Conservation (phyloP, 23 tunicate species). For the Trididemnum miniatum region DNA sequence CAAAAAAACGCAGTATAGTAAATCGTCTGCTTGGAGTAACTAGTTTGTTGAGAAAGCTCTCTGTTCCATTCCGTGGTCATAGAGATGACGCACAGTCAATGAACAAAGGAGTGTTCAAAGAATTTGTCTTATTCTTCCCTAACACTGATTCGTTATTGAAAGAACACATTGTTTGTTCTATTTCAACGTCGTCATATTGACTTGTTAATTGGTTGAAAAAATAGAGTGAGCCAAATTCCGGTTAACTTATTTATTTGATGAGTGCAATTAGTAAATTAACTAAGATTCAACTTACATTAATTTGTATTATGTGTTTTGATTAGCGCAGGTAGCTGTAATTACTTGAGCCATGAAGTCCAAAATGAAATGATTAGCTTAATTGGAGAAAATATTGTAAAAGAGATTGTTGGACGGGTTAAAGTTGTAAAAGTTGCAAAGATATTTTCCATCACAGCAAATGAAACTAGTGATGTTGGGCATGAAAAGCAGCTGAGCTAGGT, state of each 20-base stretch:
- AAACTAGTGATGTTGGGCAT: neutral
- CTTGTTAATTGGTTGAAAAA: too few relatives aligned
- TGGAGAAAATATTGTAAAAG: neutral
- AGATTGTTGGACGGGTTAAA: neutral
- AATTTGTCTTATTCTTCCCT: neutral
- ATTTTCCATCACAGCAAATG: neutral
- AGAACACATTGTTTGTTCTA: neutral
- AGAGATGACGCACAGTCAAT: neutral
- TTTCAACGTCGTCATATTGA: neutral
- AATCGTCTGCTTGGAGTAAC: neutral
- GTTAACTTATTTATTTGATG: too few relatives aligned
- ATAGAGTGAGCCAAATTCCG: too few relatives aligned
- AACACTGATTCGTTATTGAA: neutral
- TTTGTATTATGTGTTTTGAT: too few relatives aligned
- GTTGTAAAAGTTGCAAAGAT: neutral
- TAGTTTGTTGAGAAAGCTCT: neutral
- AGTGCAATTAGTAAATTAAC: too few relatives aligned
- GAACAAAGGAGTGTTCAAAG: neutral
- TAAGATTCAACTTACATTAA: too few relatives aligned
- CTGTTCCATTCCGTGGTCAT: neutral
- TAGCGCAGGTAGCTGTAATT: neutral
- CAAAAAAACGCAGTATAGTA: neutral
- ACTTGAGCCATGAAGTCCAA: neutral
- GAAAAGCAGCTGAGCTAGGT: neutral
- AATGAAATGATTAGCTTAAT: neutral